Conservation (phyloP, 2,888 invertebrate genomes). For the Drosophila flavopinicola region DNA sequence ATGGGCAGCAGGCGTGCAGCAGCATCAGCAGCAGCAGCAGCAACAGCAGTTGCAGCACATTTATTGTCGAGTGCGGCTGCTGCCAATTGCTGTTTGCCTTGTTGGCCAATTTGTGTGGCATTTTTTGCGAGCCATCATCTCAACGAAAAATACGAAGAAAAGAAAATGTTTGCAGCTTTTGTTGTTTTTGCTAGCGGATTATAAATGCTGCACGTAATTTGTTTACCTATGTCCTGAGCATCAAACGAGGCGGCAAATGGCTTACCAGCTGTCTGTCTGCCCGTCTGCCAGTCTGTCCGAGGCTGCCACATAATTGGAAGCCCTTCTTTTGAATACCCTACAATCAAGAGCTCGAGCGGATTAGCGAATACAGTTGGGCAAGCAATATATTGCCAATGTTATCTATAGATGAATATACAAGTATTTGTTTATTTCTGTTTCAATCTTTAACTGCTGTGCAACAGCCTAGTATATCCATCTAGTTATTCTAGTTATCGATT, state of each 20-base stretch:
- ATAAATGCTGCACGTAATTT: conserved; percentile 70
- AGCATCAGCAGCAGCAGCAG: conserved; percentile 15
- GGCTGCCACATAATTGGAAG: conserved; percentile 38
- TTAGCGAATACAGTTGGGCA: neutral
- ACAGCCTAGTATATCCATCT: too few species aligned
- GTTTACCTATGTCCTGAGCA: conserved; percentile 58
- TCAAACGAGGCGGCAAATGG: conserved; percentile 56
- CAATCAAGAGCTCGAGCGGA: neutral
- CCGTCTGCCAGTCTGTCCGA: neutral
- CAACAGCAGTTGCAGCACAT: conserved; percentile 22
- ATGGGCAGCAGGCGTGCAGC: conserved; percentile 28
- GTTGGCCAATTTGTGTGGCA: conserved; percentile 18
- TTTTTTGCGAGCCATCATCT: conserved; percentile 3
- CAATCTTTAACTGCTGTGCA: too few species aligned
- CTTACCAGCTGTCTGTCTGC: conserved; percentile 41
- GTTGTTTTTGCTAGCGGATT: conserved; percentile 33
- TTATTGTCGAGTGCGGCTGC: conserved; percentile 8
- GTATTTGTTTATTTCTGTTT: too few species aligned
- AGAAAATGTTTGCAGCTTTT: neutral
- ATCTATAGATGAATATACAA: too few species aligned
- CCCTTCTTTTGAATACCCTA: conserved; percentile 24
- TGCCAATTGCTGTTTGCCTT: conserved; percentile 30
- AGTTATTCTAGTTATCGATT: too few species aligned
- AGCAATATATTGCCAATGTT: too few species aligned
- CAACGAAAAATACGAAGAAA: neutral